Evolutionary conservation across 2,113 vertebrate species (phyloP).

Genomic region (Sander lucioperca): DNA sequence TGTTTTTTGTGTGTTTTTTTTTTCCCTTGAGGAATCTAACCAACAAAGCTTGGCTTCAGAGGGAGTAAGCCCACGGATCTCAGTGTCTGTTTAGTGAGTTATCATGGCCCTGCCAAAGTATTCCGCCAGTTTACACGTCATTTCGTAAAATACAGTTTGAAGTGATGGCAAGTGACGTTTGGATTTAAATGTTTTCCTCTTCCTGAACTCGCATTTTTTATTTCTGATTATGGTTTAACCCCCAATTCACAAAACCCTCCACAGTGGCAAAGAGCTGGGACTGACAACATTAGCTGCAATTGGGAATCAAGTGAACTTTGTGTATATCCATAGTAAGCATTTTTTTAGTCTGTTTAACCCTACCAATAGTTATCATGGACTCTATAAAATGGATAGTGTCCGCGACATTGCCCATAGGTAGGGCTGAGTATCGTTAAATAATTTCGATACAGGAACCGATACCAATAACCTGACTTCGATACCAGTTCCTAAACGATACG

Average conservation of each 20-base stretch:
- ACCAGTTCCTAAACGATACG: no score
- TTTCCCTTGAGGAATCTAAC: constrained; percentile 59
- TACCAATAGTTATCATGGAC: no score
- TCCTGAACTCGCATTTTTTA: neutral
- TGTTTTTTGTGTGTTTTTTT: constrained; percentile 54
- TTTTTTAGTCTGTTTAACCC: neutral
- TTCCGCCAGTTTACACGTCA: constrained; percentile 28
- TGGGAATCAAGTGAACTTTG: neutral
- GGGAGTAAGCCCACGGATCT: constrained; percentile 56
- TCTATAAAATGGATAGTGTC: no score
- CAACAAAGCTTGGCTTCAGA: constrained; percentile 63
- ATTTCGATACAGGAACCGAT: no score
- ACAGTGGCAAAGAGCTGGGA: neutral
- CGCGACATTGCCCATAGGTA: no score
- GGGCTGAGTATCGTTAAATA: no score
- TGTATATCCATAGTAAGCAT: neutral
- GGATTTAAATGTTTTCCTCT: neutral
- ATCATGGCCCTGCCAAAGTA: constrained; percentile 31
- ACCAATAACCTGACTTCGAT: no score
- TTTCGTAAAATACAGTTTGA: constrained; percentile 25
- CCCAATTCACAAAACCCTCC: neutral
- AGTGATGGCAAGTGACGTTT: constrained; percentile 13
- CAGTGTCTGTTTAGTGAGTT: constrained; percentile 50
- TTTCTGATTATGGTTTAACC: neutral
- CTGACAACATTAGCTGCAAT: neutral